A percentile compares a stretch with the other conserved stretches of the same genome.
Evolutionary conservation across 2,797 vertebrate genomes (phyloP).

Genomic region (Gymnopithys bicolor): DNA sequence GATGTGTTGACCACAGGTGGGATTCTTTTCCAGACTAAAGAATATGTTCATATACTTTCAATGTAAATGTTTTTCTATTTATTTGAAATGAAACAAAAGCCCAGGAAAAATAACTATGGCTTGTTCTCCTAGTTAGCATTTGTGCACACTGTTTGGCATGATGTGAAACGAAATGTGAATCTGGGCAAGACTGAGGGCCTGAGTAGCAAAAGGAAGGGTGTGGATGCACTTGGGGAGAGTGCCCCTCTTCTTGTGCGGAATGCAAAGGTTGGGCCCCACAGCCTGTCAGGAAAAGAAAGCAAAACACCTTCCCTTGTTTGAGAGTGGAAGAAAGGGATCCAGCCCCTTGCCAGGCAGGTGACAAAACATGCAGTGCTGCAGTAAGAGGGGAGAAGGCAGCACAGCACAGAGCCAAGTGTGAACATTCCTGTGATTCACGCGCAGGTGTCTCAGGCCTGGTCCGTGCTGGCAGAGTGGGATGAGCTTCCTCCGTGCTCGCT

Average conservation of each 20-base stretch:
- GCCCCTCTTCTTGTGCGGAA: neutral
- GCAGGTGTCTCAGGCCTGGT: neutral
- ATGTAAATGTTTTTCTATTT: constrained; percentile 80
- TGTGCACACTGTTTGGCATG: constrained; percentile 32
- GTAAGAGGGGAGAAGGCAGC: neutral
- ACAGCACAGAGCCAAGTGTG: neutral
- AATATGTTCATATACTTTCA: constrained; percentile 73
- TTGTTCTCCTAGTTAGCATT: constrained; percentile 64
- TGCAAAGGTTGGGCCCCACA: neutral
- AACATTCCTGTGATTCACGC: neutral
- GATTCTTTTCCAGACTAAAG: constrained; percentile 55
- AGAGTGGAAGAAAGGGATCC: neutral
- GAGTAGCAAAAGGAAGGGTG: neutral
- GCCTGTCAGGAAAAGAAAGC: neutral
- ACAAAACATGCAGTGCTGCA: neutral
- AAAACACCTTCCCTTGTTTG: neutral
- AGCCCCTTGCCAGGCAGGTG: neutral
- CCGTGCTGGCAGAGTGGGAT: neutral
- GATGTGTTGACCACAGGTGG: constrained; percentile 65
- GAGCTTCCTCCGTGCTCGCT: neutral
- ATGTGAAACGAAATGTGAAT: constrained; percentile 40
- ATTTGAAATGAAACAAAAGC: constrained; percentile 76
- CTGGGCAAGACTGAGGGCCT: constrained; percentile 19
- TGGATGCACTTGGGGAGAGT: neutral
- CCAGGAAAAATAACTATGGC: constrained; percentile 64